Evolutionary conservation across 2,888 invertebrate genomes (phyloP).

Genomic region (Actias luna): DNA sequence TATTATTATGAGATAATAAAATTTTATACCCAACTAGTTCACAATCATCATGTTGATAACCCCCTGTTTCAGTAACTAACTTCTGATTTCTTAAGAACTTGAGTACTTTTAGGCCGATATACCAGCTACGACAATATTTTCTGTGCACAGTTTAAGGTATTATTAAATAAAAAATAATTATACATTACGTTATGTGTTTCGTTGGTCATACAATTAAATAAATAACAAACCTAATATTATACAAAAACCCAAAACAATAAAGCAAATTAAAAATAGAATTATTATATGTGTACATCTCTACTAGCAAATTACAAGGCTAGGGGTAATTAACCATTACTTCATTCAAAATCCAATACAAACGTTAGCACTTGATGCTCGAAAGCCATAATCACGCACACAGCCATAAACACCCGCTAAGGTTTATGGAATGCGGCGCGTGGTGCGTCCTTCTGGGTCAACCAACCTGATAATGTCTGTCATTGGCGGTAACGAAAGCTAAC

Average conservation of each 20-base stretch:
- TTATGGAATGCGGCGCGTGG: conserved; percentile 54
- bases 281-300: neutral
- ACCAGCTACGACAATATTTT: too few species aligned
- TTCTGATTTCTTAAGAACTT: too few species aligned
- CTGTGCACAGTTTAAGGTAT: too few species aligned
- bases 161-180: too few species aligned
- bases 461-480: conserved; percentile 54
- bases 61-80: too few species aligned
- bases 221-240: too few species aligned
- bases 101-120: too few species aligned
- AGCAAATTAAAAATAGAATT: neutral
- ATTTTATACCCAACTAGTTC: too few species aligned
- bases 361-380: neutral
- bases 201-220: too few species aligned
- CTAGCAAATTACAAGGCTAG: neutral
- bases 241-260: neutral
- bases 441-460: conserved; percentile 63
- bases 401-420: conserved; percentile 30
- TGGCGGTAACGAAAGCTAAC: conserved; percentile 62
- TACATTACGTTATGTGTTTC: too few species aligned
- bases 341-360: conserved; percentile 2
- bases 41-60: too few species aligned
- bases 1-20: too few species aligned
- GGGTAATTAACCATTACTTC: neutral
- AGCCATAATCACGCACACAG: conserved; percentile 11